Evolutionary conservation across 2,113 vertebrate species (phyloP), one percentile per base, ranked within the genome.

Genomic region (Microcebus lehilahytsara): DNA sequence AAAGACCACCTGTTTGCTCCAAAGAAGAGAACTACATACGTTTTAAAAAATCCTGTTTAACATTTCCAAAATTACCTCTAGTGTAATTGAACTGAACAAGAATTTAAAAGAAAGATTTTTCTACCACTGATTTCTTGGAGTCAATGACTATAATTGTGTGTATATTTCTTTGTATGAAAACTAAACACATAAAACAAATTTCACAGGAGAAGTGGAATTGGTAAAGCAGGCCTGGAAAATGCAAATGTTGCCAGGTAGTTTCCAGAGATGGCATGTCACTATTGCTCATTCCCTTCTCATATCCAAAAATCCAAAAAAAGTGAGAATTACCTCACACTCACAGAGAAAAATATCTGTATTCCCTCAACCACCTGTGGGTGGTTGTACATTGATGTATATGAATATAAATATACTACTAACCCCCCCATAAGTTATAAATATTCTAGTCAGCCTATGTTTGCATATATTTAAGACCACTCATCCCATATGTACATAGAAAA

Each of bases 111-210:
- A 67, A 84, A 81, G 14, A 30, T 72, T 42, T 58, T 37, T 58
- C 56, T 69, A 72, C 74, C n/a, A 27, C 2, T 88, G 32, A 62
- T 60, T 56, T 95, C 32, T 95, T 88, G 25, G 14, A 79, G 27
- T 85, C 32, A 58, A 49, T 91, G 67, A 56, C 23, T 86, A 75
- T 14, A 34, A 67, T 3, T 12, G 8, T 69, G 25, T 77, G 56
- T 17, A 19, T 51, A 85, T 85, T 95, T 89, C 53, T 91, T 77
- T 72, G 20, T 51, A 85, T 66, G n/a, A 93, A 95, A 97, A 80
- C 37, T 64, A 60, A 93, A 71, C 74, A 46, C 40, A 95, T 46
- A 81, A 95, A 93, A 71, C 16, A 96, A 62, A 94, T 27, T 89
- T 88, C 5, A 79, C 19, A 84, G n/a, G 32, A 66, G 72, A 51